Evolutionary conservation across 2,113 vertebrate genomes (phyloP).

Genomic region (Anguilla rostrata): DNA sequence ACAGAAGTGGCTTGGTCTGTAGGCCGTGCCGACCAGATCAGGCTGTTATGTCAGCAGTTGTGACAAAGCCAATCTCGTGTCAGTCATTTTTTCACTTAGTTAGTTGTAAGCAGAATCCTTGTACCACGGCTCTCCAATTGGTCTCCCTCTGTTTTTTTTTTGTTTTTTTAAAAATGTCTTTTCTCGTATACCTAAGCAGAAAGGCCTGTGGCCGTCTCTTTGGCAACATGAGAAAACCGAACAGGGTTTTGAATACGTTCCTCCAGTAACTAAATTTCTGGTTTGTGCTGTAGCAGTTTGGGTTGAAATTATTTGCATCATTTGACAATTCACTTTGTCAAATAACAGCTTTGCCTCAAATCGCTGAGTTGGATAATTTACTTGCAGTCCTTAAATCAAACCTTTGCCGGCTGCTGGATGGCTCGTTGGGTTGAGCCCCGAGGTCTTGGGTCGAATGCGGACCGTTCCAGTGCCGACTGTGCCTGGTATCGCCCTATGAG

Average conservation of each 20-base stretch:
- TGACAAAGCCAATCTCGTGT: neutral
- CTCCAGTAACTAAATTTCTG: neutral
- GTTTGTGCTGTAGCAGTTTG: neutral
- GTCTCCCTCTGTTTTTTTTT: neutral
- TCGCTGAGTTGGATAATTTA: neutral
- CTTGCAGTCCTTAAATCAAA: neutral
- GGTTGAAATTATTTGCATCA: neutral
- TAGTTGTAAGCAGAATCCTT: neutral
- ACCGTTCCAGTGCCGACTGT: too few species aligned
- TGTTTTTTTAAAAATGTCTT: neutral
- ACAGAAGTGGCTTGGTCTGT: neutral
- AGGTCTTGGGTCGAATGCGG: too few species aligned
- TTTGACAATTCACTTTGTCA: neutral
- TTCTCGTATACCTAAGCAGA: neutral
- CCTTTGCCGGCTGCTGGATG: neutral
- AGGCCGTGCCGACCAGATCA: neutral
- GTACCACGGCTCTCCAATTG: neutral
- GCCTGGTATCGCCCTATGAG: too few species aligned
- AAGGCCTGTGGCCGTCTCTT: neutral
- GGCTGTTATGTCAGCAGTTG: neutral
- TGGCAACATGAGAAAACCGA: neutral
- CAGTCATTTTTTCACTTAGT: neutral
- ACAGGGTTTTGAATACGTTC: neutral
- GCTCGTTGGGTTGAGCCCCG: too few species aligned
- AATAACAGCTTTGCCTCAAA: neutral